Percentiles rank a stretch among this genome's conserved stretches.
Evolutionary conservation across 2,888 invertebrate species (phyloP).

Genomic region (Idaea dimidiata): DNA sequence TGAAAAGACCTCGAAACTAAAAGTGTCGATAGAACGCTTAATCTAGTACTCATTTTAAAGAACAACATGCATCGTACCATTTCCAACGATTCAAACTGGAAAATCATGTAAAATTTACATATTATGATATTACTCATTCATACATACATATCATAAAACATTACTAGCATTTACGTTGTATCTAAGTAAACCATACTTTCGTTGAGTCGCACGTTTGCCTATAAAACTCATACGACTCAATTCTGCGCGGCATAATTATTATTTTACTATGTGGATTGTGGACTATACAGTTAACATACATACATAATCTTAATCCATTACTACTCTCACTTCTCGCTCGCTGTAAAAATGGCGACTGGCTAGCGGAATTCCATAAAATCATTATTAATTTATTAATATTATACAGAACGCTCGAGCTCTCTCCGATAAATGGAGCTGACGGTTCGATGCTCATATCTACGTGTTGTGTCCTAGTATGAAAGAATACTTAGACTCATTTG

Average conservation of each 20-base stretch:
- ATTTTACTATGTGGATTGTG: not conserved
- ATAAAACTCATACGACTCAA: not conserved
- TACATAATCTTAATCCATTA: constrained; percentile 27
- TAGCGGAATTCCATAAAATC: constrained; percentile 77
- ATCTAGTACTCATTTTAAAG: not conserved
- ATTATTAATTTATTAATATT: constrained; percentile 80
- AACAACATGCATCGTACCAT: not conserved
- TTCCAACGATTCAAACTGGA: not conserved
- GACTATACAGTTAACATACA: not conserved
- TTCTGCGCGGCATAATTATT: not conserved
- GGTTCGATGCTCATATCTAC: constrained; percentile 56
- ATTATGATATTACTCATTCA: not conserved
- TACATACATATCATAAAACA: no score
- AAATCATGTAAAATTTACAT: not conserved
- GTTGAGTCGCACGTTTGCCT: not conserved
- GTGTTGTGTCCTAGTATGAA: constrained; percentile 49
- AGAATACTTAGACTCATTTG: constrained; percentile 8
- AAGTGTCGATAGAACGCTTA: no score
- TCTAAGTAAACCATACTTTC: not conserved
- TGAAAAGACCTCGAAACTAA: no score
- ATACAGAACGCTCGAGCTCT: constrained; percentile 69
- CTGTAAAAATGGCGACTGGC: constrained; percentile 50
- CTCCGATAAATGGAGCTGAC: constrained; percentile 69
- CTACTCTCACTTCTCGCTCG: constrained; percentile 53
- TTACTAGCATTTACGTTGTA: no score